These are phyloP conservation scores for Aradus depressus DNA, from an alignment of 2,888 invertebrate genomes.

Conservation along the genomic window DNA sequence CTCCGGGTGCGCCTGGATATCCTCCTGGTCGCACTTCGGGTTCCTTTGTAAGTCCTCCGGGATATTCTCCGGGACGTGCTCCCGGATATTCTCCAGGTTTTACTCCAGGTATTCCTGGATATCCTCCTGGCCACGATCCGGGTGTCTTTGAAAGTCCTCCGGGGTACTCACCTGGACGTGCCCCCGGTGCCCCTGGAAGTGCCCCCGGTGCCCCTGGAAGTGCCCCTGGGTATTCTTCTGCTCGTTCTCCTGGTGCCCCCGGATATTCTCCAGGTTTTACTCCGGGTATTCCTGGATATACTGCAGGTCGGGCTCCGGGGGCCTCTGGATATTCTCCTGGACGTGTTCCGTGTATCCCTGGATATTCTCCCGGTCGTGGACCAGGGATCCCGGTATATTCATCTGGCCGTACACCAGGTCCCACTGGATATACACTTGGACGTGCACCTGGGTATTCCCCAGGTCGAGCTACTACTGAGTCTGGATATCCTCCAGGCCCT, in stretches of 20 bases:
- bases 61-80: conserved; percentile 15
- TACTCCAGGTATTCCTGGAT: conserved; percentile 16
- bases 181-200: background rate
- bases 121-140: conserved; percentile 7
- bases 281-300: background rate
- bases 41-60: conserved; percentile 5
- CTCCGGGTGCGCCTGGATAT: conserved; percentile 15
- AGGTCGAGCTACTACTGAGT: background rate
- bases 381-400: too few relatives aligned
- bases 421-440: too few relatives aligned
- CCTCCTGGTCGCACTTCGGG: conserved; percentile 19
- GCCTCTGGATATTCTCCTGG: conserved; percentile 3
- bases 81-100: conserved; percentile 24
- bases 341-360: conserved; percentile 5
- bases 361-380: conserved; percentile 15
- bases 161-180: conserved; percentile 20
- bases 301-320: conserved; percentile 27
- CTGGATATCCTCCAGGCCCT: background rate
- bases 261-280: conserved; percentile 20
- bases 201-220: conserved; percentile 15
- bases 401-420: too few relatives aligned
- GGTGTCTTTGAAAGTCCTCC: conserved; percentile 8
- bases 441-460: conserved; percentile 14
- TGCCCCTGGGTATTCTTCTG: conserved; percentile 16
- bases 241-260: conserved; percentile 16